These are phyloP conservation scores for Dysdera silvatica DNA, from an alignment of 1,140 invertebrate genomes.

Conservation along the genomic window DNA sequence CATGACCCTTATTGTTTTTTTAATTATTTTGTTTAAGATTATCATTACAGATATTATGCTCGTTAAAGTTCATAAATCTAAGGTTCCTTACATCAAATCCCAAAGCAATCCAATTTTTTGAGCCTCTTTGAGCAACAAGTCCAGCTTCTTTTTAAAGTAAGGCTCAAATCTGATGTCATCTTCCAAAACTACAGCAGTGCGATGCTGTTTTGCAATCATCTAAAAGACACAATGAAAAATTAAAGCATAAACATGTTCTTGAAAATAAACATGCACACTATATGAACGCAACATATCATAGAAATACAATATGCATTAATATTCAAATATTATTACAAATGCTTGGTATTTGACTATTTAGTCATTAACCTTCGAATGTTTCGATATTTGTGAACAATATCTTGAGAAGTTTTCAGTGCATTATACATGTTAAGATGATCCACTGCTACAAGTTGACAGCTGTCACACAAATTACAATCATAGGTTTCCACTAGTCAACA, in stretches of 20 bases:
- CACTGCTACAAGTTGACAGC: too few species aligned
- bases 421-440: too few species aligned
- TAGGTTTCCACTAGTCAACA: too few species aligned
- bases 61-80: too few species aligned
- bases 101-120: constrained; percentile 57
- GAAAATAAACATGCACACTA: too few species aligned
- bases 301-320: background rate
- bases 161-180: constrained; percentile 92
- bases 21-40: too few species aligned
- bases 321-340: background rate
- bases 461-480: too few species aligned
- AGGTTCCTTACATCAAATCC: constrained; percentile 85
- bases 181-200: constrained; percentile 76
- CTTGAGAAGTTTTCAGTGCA: too few species aligned
- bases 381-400: too few species aligned
- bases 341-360: constrained; percentile 1
- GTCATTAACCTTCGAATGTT: constrained; percentile 8
- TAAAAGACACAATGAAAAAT: constrained; percentile 39
- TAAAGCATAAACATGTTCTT: background rate
- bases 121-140: constrained; percentile 62
- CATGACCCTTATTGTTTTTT: too few species aligned
- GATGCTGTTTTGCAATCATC: constrained; percentile 57
- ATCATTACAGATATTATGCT: too few species aligned
- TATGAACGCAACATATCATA: too few species aligned
- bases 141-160: constrained; percentile 66